Percentiles rank a stretch among this genome's conserved stretches.
These are phyloP conservation scores for Rattus norvegicus DNA, from an alignment of 2,113 vertebrate genomes.

Conservation along the genomic window DNA sequence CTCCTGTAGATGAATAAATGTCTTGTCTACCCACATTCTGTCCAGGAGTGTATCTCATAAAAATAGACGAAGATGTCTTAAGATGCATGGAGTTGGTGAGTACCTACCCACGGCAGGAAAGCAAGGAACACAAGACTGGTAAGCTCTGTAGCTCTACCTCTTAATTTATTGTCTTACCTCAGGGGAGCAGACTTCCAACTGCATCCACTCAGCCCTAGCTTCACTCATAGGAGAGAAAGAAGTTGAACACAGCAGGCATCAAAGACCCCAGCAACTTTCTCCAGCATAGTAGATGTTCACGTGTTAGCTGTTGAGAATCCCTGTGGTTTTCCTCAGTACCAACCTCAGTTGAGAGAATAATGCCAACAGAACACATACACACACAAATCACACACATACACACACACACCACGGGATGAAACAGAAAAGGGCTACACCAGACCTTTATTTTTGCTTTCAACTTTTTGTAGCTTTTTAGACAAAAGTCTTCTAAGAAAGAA, in stretches of 20 bases:
- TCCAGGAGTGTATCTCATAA: constrained; percentile 12
- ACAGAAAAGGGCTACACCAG: no score
- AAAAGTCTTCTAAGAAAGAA: no score
- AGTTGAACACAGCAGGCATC: no score
- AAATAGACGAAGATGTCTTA: neutral
- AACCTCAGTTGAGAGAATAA: neutral
- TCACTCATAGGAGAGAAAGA: no score
- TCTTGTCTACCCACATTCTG: constrained; percentile 61
- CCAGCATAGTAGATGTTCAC: neutral
- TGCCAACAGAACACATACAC: neutral
- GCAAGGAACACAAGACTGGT: neutral
- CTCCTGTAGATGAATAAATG: constrained; percentile 66
- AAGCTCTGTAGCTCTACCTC: neutral
- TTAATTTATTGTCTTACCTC: neutral
- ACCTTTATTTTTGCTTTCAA: no score
- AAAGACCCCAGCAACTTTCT: no score
- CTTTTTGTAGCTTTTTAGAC: no score
- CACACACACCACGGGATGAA: no score
- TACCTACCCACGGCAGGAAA: no score
- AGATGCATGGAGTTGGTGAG: neutral
- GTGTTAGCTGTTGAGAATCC: neutral
- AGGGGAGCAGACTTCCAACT: neutral
- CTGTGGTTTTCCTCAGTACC: neutral
- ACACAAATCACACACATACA: no score
- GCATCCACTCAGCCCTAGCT: no score